Evolutionary conservation across 2,888 invertebrate genomes (phyloP).

Genomic region (Phortica magna): DNA sequence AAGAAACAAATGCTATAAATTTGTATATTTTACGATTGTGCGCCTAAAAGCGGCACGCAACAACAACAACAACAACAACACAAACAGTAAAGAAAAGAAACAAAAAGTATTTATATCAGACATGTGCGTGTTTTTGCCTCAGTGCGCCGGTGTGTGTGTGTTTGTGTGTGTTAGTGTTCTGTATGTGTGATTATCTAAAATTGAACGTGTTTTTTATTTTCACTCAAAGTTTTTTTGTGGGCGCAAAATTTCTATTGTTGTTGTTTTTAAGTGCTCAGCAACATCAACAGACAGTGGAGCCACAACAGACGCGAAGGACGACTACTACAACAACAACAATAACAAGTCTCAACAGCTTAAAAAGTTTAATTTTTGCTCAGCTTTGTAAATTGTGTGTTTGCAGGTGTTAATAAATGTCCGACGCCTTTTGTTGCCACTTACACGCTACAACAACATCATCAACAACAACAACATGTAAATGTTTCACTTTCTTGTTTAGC

Average conservation of each 20-base stretch:
- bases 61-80: neutral
- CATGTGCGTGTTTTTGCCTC: slow-evolving; percentile 23
- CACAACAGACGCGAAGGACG: slow-evolving; percentile 33
- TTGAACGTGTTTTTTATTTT: slow-evolving; percentile 57
- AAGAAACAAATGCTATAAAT: slow-evolving; percentile 40
- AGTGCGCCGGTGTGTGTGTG: slow-evolving; percentile 33
- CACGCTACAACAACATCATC: neutral
- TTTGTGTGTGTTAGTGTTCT: slow-evolving; percentile 38
- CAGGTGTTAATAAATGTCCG: slow-evolving; percentile 65
- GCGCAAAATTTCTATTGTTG: slow-evolving; percentile 47
- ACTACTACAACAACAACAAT: slow-evolving; percentile 36
- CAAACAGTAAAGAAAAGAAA: neutral
- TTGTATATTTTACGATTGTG: slow-evolving; percentile 45
- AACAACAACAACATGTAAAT: neutral
- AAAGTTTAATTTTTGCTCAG: slow-evolving; percentile 33
- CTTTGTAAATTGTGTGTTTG: slow-evolving; percentile 42
- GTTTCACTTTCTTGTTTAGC: neutral
- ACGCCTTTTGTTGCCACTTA: slow-evolving; percentile 49
- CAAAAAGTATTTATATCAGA: neutral
- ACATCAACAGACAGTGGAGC: slow-evolving; percentile 26
- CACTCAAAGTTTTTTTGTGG: slow-evolving; percentile 34
- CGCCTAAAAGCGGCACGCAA: slow-evolving; percentile 68
- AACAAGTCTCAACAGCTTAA: slow-evolving; percentile 51
- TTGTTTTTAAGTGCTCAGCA: slow-evolving; percentile 37
- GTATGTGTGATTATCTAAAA: slow-evolving; percentile 62